Evolutionary conservation across 1,140 invertebrate genomes (phyloP), one percentile per base, ranked within the genome.

Genomic region (Bradysia coprophila): DNA sequence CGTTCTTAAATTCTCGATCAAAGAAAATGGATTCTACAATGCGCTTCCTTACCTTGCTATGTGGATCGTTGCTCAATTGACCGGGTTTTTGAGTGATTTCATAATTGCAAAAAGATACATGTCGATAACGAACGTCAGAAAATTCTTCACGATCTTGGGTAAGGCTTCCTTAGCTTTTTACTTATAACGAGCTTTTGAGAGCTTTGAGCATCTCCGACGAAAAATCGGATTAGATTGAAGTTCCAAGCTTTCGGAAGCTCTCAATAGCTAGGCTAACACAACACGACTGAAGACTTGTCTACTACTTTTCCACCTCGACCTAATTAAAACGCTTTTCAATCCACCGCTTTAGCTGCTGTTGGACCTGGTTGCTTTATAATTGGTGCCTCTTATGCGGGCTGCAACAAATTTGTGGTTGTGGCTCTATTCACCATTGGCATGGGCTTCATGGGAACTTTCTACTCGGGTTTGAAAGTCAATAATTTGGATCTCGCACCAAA

Each of bases 1-100:
- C 55, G 80, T 92, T 2, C 63, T 94, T 8, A 75, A 84, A 53
- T 90, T 87, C 59, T 75, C 84, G 47, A 81, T 92, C 34, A 75
- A 71, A 49, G 60, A 72, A 48, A 78, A 81, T 45, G 78, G 78
- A 2, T 56, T 73, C 1, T 66, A 77, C 21, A 79, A 76, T 2
- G 71, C 78, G 0, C 45, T 81, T 23, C 80, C 80, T 0, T 84
- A 82, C 48, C 53, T 79, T 0, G 65, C 70, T 41, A 81, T 82
- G 78, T 82, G 76, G 77, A 62, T 83, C 18, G 68, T 73, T 24
- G 76, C 76, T 0, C 65, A 81, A 46, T 55, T 69, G 46, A 71
- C 73, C 33, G 77, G 78, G 28, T 70, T 72, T 45, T 21, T 80
- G 0, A 76, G 76, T 31, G 81, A 84, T 49, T 77, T 68, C 57